Base-by-base conservation (phyloP, 1,140 invertebrate species). In the Capitella teleta region DNA sequence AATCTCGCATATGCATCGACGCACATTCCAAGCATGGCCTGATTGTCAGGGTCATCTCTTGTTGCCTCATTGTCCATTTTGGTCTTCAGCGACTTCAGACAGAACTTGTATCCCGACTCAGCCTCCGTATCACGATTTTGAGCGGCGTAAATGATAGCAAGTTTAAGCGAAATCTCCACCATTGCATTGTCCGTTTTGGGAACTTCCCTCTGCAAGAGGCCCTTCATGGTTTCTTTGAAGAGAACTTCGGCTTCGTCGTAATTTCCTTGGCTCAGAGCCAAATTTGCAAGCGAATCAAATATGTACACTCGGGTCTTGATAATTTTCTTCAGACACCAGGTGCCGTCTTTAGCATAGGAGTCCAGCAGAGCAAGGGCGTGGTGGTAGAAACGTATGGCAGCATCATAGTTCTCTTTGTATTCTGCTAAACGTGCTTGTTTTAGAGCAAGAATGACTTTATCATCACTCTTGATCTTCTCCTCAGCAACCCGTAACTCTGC, bases 221-320 rank as follows among this genome's bases (percentile, higher is more conserved):
- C 78, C 67, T 85, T 81, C 71, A 91, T 80, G 1, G 92, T 85
- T 42, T 78, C 77, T 12, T 83, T 75, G 74, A 89, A 94, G 21
- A 95, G 68, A 47, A 79, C 79, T 66, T 93, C 84, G 5, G 90
- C 87, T 72, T 90, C 91, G 54, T 79, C 73, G 59, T 82, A 80
- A 52, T 92, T 77, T 38, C 80, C 79, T 42, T 74, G 73, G 58
- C 85, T 77, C 61, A 89, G 80, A 14, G 88, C 87, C 40, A 93
- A 73, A 74, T 94, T 92, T 5, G 88, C 90, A 79, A 96, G 81
- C 5, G 88, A 61, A 75, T 94, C 89, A 64, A 85, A 91, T 49
- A 92, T 81, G 60, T 92, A 91, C 6, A 85, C 84, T 42, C 89
- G 74, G 24, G 82, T 87, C 56, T 85, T 72, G 16, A 63, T 21